Base-by-base conservation (phyloP, 1,140 invertebrate genomes). In the Papilio xuthus region DNA sequence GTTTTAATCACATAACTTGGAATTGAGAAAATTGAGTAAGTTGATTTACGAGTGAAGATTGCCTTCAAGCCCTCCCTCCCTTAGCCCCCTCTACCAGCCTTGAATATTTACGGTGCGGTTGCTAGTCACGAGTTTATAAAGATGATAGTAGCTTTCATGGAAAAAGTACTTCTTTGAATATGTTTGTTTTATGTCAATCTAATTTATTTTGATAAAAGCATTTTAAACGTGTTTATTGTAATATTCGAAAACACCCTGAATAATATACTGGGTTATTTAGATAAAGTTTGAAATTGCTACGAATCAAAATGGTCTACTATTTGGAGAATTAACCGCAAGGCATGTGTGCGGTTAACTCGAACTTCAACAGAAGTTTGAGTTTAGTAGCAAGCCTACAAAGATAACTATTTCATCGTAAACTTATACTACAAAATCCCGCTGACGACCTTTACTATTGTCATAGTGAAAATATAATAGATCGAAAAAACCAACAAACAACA, bases 11-110 rank as follows among this genome's bases (percentile, higher is more conserved):
- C 60, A 67, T 67, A 67, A 67, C 60, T 67, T 67, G 60, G 26
- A 67, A 67, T 67, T 67, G 60, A 67, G 60, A 67, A 67, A 67
- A 67, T 67, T 67, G 60, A 67, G 60, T 67, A 67, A 67, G 60
- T 67, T 67, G 60, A 67, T 67, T 67, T 28, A 28, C 26, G 60
- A 67, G 60, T 67, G 60, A 67, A 67, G 26, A 67, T 67, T 67
- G 60, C 23, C 60, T 67, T 26, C 26, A 28, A 6, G 20, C 23
- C 26, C 18, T n/a, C 50, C 50, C 50, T 15, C 44, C 20, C 18
- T 53, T 18, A 9, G 7, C 60, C 9, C 44, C 18, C 18, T 53
- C 50, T 9, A 18, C 60, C 9, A 60, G 23, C 10, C 23, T 13
- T 10, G 23, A 67, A 32, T 67, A 67, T 67, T 67, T 67, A 67